Evolutionary conservation across 53 echinoderm and acorn worm species (phyloP).

Genomic region (Echinometra lucunter): DNA sequence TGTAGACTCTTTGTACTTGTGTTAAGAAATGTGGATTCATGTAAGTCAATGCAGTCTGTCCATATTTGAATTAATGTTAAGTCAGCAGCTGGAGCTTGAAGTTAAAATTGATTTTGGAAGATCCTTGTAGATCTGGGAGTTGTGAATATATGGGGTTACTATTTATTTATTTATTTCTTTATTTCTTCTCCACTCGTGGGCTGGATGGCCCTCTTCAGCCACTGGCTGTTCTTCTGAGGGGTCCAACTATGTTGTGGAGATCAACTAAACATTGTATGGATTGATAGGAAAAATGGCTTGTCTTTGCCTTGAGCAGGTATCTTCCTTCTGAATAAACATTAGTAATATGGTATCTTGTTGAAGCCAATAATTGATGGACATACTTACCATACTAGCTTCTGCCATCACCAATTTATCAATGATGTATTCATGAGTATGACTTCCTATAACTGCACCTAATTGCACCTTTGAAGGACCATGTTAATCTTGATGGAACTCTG

Average conservation of each 20-base stretch:
- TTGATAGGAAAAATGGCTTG: background rate
- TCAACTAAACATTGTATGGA: background rate
- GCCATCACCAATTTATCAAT: background rate
- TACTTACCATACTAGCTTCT: background rate
- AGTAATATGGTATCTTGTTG: background rate
- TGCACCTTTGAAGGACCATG: background rate
- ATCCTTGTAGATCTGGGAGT: background rate
- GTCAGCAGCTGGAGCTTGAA: background rate
- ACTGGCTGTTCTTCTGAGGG: too few species aligned
- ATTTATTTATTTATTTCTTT: too few species aligned
- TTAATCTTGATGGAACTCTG: background rate
- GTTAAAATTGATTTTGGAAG: background rate
- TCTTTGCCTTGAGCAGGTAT: background rate
- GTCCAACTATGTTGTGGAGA: too few species aligned
- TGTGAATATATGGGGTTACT: background rate
- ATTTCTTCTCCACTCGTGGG: too few species aligned
- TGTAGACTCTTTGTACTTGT: too few species aligned
- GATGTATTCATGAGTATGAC: slow-evolving; percentile 2
- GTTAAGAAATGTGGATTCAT: too few species aligned
- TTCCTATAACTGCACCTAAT: background rate
- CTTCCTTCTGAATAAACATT: background rate
- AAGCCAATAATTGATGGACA: background rate
- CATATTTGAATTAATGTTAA: background rate
- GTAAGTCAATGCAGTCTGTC: background rate
- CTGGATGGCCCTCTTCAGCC: too few species aligned